phyloP scores from a whole-genome alignment of 1,140 invertebrate species.

The Drosophila tsacasi region DNA sequence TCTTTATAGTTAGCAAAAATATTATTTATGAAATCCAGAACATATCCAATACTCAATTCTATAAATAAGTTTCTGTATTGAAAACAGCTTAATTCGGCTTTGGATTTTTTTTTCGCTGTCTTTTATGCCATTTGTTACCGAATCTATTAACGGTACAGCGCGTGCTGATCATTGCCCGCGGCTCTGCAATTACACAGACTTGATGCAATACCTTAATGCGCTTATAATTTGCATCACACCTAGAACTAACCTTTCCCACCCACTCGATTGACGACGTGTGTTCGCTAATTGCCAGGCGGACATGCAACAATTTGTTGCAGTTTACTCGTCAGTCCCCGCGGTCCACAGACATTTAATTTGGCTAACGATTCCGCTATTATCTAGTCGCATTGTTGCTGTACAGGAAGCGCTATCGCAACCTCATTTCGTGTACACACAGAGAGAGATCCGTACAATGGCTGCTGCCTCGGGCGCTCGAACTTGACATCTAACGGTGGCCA shows the following conservation, averaged over 20 bases:
- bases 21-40: background rate
- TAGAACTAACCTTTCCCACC: slow-evolving; percentile 24
- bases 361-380: slow-evolving; percentile 64
- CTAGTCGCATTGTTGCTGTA: slow-evolving; percentile 44
- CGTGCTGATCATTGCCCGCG: slow-evolving; percentile 43
- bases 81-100: background rate
- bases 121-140: slow-evolving; percentile 12
- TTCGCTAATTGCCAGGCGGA: slow-evolving; percentile 37
- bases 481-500: slow-evolving; percentile 63
- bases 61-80: background rate
- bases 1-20: background rate
- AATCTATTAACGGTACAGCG: slow-evolving; percentile 28
- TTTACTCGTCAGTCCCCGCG: slow-evolving; percentile 21
- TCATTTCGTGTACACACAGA: slow-evolving; percentile 29
- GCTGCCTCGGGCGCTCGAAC: slow-evolving; percentile 57
- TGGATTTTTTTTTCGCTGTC: background rate
- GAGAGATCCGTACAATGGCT: slow-evolving; percentile 49
- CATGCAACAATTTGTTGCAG: slow-evolving; percentile 63
- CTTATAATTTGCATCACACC: slow-evolving; percentile 51
- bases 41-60: background rate
- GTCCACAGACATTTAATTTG: slow-evolving; percentile 57
- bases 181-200: slow-evolving; percentile 35
- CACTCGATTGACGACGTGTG: slow-evolving; percentile 29
- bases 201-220: slow-evolving; percentile 35
- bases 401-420: slow-evolving; percentile 64